phyloP scores from a whole-genome alignment of 1,140 invertebrate species.

The Caerostris darwini region DNA sequence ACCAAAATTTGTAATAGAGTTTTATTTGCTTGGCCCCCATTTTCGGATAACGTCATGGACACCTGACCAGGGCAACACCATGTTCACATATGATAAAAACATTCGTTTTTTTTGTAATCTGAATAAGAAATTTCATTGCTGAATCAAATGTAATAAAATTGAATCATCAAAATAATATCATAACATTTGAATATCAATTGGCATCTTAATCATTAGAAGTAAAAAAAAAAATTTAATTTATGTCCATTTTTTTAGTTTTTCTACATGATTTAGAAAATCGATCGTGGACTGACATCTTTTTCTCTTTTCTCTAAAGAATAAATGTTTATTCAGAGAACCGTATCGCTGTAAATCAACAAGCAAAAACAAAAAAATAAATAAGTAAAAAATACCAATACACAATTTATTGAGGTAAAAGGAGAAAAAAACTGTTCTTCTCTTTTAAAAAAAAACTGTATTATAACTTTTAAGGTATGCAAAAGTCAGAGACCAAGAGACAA shows the following conservation, averaged over 20 bases:
- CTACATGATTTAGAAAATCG: not conserved
- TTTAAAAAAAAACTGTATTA: not conserved
- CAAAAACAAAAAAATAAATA: not conserved
- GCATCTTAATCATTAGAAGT: no score
- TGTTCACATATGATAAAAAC: no score
- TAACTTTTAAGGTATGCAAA: constrained; percentile 28
- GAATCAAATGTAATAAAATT: no score
- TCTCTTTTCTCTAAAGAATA: not conserved
- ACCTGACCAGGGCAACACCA: no score
- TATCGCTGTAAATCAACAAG: not conserved
- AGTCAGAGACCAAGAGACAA: constrained; percentile 7
- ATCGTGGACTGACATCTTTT: not conserved
- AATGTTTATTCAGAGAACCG: not conserved
- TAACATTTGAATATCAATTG: no score
- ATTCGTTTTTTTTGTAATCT: no score
- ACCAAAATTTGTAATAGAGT: no score
- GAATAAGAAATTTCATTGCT: no score
- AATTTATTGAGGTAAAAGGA: not conserved
- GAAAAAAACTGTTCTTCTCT: not conserved
- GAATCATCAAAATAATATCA: no score
- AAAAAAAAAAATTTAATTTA: no score
- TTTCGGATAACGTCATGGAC: no score
- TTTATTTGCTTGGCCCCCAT: no score
- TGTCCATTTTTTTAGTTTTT: not conserved
- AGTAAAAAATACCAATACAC: not conserved